phyloP scores from a whole-genome alignment of 2,888 invertebrate species.

The Agrenia bidenticulata region DNA sequence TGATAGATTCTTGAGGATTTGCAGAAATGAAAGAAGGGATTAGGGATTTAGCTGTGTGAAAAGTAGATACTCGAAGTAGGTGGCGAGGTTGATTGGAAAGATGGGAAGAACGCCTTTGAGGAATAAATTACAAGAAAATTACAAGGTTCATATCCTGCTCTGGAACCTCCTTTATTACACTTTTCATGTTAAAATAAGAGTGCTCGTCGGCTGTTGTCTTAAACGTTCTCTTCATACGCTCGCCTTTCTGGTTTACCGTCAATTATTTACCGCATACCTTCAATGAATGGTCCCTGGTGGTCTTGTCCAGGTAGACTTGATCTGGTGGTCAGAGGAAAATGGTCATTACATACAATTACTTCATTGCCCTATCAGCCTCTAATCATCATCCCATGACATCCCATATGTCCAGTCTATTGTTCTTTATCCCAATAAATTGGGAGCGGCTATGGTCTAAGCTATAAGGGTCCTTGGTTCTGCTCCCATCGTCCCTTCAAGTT shows the following conservation, averaged over 20 bases:
- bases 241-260: constrained; percentile 2
- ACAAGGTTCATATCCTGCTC: constrained; percentile 34
- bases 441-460: no score
- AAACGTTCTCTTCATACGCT: not conserved
- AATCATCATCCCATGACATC: not conserved
- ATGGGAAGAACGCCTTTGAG: constrained; percentile 39
- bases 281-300: constrained; percentile 7
- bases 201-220: not conserved
- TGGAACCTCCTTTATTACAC: constrained; percentile 22
- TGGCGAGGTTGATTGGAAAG: constrained; percentile 25
- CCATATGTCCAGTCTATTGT: no score
- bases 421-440: no score
- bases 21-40: no score
- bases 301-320: not conserved
- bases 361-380: constrained; percentile 6
- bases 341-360: constrained; percentile 20
- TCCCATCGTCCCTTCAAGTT: no score
- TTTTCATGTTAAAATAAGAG: constrained; percentile 14
- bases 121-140: constrained; percentile 44
- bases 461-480: no score
- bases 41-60: not conserved
- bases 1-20: no score
- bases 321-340: constrained; percentile 18
- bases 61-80: not conserved
- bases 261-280: constrained; percentile 4